Conservation (phyloP, 2,797 vertebrate genomes). For the Malurus leucopterus region DNA sequence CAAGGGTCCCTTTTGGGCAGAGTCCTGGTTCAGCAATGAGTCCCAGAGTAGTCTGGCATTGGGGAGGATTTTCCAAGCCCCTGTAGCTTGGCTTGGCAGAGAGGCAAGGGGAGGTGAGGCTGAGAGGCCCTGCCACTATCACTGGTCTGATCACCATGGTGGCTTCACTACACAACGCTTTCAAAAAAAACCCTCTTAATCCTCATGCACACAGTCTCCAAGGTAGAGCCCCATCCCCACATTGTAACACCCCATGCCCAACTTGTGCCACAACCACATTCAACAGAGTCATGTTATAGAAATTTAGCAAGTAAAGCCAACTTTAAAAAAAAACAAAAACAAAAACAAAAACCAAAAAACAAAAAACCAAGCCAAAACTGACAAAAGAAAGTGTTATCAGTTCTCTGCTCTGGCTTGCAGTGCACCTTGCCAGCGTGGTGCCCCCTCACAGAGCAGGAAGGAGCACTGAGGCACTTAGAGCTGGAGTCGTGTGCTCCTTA, state of each 20-base stretch:
- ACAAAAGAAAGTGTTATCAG: background rate
- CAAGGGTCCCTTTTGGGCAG: background rate
- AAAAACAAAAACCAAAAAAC: no score
- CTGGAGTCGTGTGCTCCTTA: background rate
- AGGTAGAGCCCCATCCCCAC: background rate
- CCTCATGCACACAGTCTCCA: background rate
- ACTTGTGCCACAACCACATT: background rate
- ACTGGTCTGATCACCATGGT: background rate
- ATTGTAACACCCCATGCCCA: background rate
- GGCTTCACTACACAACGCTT: background rate
- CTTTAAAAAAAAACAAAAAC: no score
- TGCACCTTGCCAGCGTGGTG: rapidly evolving
- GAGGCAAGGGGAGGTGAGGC: background rate
- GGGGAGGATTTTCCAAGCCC: background rate
- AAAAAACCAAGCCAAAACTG: background rate
- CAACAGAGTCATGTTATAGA: rapidly evolving
- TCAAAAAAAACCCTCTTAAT: background rate
- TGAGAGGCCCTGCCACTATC: background rate
- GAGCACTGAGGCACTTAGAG: background rate
- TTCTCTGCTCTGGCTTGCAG: background rate
- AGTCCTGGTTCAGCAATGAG: background rate
- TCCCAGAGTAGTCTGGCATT: background rate
- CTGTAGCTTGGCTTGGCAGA: background rate
- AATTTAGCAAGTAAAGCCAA: background rate
- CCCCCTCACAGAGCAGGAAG: background rate